Evolutionary conservation across 1,140 invertebrate species (phyloP), one percentile per base, ranked within the genome.

Genomic region (Drosophila rhopaloa): DNA sequence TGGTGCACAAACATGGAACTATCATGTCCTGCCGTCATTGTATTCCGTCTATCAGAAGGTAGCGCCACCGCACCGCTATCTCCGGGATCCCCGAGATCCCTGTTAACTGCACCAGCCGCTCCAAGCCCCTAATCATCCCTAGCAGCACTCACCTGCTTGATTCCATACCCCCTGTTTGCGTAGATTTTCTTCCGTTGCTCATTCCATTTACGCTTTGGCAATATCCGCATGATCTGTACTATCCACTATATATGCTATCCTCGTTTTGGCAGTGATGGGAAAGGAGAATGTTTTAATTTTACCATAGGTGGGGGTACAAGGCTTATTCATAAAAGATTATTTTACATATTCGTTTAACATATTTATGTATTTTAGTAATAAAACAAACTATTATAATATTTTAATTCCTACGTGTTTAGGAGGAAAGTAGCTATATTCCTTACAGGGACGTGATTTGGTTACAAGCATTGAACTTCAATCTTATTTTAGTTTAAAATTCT

Each of bases 41-140:
- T 97, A 96, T 93, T 95, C 95, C 92, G 95, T 95, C 91, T 96
- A 96, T 90, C 96, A 97, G 94, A 97, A 97, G 96, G 96, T 97
- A 95, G 93, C 65, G 53, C 63, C 51, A 56, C 61, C 40, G 53
- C 44, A 65, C 75, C 46, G 38, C 60, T 37, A 80, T 37, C 37
- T 24, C 14, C 37, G 35, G 50, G 43, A 27, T 14, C 14, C n/a
- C 29, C 48, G 8, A 16, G 44, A 27, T 46, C 16, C 29, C 43
- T 16, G n/a, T 14, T 35, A 41, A 70, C 62, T 35, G 35, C 66
- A 46, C 48, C 38, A 19, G 60, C 65, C 38, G 59, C n/a, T 27
- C 43, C 4, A 35, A 68, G 27, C 46, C 35, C 32, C 43, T 37
- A 24, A 48, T 58, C 53, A 71, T 29, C 38, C 54, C 11, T 41